phyloP scores from a whole-genome alignment of 2,113 vertebrate genomes.

The Mesoclemmys tuberculata region DNA sequence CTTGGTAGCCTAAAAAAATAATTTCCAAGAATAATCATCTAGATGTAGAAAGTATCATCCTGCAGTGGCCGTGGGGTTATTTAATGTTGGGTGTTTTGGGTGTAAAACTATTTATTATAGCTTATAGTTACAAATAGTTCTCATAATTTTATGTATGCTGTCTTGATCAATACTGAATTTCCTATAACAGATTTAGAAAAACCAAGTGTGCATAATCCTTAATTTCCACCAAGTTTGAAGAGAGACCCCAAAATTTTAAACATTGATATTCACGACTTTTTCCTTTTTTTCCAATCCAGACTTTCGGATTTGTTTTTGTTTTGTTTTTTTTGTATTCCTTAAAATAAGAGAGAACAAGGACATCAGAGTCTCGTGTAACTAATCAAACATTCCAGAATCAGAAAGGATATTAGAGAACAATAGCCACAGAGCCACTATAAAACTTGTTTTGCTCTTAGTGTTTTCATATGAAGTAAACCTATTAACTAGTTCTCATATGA shows the following conservation, averaged over 20 bases:
- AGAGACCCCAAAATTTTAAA: not conserved
- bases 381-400: not conserved
- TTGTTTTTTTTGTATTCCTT: not conserved
- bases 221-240: not conserved
- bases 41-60: not conserved
- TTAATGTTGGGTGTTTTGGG: not conserved
- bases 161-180: not conserved
- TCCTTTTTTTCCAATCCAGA: not conserved
- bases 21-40: slow-evolving; percentile 42
- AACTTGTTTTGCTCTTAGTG: not conserved
- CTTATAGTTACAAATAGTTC: not conserved
- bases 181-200: not conserved
- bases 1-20: slow-evolving; percentile 33
- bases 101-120: not conserved
- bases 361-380: not conserved
- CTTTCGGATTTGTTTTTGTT: too few relatives aligned
- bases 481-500: not conserved
- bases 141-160: not conserved
- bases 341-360: not conserved
- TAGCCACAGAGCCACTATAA: not conserved
- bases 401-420: not conserved
- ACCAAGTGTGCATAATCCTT: not conserved
- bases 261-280: not conserved
- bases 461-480: not conserved
- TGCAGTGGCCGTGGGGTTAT: not conserved